phyloP scores from a whole-genome alignment of 2,113 vertebrate species.

The Coptodon rendalli region DNA sequence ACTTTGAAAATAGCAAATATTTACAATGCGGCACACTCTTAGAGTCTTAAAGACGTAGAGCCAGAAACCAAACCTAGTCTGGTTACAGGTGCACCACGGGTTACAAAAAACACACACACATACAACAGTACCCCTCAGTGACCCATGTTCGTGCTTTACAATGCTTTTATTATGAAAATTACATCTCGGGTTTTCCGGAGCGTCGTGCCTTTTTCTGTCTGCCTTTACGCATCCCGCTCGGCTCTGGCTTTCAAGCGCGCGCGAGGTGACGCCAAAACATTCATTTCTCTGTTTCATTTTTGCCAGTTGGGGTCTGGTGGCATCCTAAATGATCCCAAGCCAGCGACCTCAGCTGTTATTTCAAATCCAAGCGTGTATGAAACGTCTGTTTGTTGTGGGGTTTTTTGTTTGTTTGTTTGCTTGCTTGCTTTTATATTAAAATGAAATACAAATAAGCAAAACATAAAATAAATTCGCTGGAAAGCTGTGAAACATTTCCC shows the following conservation, averaged over 20 bases:
- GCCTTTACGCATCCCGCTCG: background rate
- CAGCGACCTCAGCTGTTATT: background rate
- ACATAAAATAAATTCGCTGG: background rate
- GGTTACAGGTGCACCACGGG: background rate
- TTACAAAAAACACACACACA: background rate
- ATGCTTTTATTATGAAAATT: background rate
- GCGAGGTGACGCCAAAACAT: conserved; percentile 72
- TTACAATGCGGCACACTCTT: background rate
- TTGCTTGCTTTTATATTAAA: background rate
- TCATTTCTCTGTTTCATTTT: background rate
- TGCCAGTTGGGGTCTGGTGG: background rate
- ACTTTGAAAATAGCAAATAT: background rate
- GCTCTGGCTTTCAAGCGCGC: conserved; percentile 34
- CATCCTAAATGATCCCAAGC: background rate
- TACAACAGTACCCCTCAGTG: background rate
- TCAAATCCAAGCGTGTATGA: background rate
- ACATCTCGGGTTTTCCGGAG: background rate
- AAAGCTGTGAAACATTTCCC: background rate
- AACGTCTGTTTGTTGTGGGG: background rate
- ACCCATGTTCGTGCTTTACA: background rate
- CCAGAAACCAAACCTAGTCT: background rate
- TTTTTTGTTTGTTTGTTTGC: background rate
- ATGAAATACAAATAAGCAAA: background rate
- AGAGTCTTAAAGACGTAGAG: background rate
- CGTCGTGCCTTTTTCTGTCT: background rate